These are phyloP conservation scores for Acestrorhynchus altus DNA, from an alignment of 2,797 vertebrate genomes.

Conservation along the genomic window DNA sequence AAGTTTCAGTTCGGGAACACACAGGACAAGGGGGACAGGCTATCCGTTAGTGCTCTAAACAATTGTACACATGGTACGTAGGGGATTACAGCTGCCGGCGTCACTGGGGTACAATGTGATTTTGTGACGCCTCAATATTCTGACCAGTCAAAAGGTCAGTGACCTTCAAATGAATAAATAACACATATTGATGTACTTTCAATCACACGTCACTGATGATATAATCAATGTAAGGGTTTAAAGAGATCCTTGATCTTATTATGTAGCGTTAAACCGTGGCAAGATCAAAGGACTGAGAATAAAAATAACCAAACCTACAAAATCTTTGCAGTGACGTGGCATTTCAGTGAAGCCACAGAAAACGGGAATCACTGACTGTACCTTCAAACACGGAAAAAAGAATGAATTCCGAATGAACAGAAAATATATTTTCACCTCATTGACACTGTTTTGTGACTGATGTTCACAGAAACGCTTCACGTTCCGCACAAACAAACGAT, in stretches of 20 bases:
- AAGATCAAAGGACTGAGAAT: too few species aligned
- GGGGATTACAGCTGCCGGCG: too few species aligned
- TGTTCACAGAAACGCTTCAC: constrained; percentile 26
- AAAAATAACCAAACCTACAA: background rate
- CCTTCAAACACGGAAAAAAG: constrained; percentile 13
- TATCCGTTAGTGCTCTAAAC: too few species aligned
- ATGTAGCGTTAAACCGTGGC: constrained; percentile 6
- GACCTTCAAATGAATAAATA: background rate
- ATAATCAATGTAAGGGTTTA: background rate
- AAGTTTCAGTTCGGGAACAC: too few species aligned
- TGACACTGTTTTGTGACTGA: constrained; percentile 16
- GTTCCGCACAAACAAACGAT: constrained; percentile 4
- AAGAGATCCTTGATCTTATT: background rate
- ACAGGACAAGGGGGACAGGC: too few species aligned
- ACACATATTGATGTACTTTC: background rate
- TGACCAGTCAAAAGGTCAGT: background rate
- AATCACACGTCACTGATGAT: background rate
- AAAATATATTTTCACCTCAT: background rate
- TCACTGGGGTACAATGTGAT: background rate
- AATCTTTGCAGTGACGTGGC: background rate
- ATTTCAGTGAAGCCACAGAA: background rate
- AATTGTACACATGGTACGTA: too few species aligned
- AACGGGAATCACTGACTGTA: constrained; percentile 4
- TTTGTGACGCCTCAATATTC: background rate
- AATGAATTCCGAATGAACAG: background rate